Evolutionary conservation across 1,140 invertebrate species (phyloP).

Genomic region (Stenopsyche tienmushanensis): DNA sequence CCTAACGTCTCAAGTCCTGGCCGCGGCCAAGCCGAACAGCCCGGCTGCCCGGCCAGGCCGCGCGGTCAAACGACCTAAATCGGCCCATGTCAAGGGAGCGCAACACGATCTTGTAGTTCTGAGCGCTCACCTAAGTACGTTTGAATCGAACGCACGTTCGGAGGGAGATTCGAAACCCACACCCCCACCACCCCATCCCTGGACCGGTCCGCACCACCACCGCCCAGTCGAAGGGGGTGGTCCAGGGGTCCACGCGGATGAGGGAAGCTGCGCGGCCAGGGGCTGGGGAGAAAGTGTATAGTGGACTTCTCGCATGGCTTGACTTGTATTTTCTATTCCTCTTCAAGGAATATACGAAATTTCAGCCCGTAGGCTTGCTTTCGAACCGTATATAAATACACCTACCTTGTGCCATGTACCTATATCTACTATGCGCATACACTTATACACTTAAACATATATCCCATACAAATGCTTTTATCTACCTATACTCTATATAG

Average conservation of each 20-base stretch:
- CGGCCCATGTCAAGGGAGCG: conserved; percentile 15
- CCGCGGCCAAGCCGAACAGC: conserved; percentile 12
- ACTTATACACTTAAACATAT: background rate
- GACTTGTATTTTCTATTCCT: conserved; percentile 41
- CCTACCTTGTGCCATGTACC: background rate
- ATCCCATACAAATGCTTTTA: background rate
- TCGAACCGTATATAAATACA: conserved; percentile 2
- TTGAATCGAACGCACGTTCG: conserved; percentile 41
- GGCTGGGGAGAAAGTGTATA: conserved; percentile 25
- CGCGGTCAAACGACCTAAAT: conserved; percentile 27
- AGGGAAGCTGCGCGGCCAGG: conserved; percentile 12
- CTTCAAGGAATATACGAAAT: conserved; percentile 33
- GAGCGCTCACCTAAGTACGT: conserved; percentile 32
- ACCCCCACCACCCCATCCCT: background rate
- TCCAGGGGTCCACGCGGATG: conserved; percentile 21
- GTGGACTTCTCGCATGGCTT: conserved; percentile 42
- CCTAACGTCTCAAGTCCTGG: conserved; percentile 31
- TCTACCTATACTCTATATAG: background rate
- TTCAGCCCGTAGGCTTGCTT: background rate
- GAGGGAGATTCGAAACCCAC: conserved; percentile 28
- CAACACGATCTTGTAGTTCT: conserved; percentile 30
- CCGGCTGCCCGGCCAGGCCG: background rate
- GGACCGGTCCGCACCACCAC: background rate
- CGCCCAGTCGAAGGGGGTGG: conserved; percentile 2
- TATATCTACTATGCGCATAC: background rate